phyloP scores from a whole-genome alignment of 2,888 invertebrate species.

The Auanema freiburgensis region DNA sequence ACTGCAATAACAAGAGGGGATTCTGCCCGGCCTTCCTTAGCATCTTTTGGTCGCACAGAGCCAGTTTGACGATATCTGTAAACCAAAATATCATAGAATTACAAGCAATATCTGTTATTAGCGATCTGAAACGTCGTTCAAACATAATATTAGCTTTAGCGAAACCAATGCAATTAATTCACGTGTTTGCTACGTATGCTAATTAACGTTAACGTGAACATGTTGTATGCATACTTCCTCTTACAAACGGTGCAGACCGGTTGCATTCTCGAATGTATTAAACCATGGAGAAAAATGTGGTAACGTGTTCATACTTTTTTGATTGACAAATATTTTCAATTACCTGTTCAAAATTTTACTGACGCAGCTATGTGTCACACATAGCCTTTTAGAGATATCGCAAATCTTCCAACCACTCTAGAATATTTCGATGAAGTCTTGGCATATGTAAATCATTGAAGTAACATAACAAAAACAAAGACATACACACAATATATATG shows the following conservation, averaged over 20 bases:
- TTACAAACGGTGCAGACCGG: too few relatives aligned
- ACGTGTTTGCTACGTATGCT: too few relatives aligned
- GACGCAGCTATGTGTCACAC: slow-evolving; percentile 62
- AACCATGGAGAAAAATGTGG: background rate
- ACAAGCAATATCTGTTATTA: too few relatives aligned
- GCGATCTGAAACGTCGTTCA: too few relatives aligned
- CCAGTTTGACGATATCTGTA: slow-evolving; percentile 61
- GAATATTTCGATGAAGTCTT: slow-evolving; percentile 5
- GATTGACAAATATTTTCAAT: background rate
- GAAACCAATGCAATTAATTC: too few relatives aligned
- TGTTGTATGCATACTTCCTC: too few relatives aligned
- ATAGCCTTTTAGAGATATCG: slow-evolving; percentile 60
- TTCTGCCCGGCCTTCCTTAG: slow-evolving; percentile 61
- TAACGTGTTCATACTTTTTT: background rate
- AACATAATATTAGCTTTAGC: too few relatives aligned
- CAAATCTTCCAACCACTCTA: slow-evolving; percentile 62
- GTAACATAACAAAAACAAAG: background rate
- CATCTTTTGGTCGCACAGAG: slow-evolving; percentile 62
- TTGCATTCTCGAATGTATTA: too few relatives aligned
- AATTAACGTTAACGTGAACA: too few relatives aligned
- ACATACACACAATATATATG: background rate
- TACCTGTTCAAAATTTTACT: slow-evolving; percentile 61
- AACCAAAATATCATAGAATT: background rate
- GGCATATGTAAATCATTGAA: background rate
- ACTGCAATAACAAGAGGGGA: slow-evolving; percentile 60